phyloP scores from a whole-genome alignment of 1,140 invertebrate genomes.

The Pogonomyrmex barbatus region DNA sequence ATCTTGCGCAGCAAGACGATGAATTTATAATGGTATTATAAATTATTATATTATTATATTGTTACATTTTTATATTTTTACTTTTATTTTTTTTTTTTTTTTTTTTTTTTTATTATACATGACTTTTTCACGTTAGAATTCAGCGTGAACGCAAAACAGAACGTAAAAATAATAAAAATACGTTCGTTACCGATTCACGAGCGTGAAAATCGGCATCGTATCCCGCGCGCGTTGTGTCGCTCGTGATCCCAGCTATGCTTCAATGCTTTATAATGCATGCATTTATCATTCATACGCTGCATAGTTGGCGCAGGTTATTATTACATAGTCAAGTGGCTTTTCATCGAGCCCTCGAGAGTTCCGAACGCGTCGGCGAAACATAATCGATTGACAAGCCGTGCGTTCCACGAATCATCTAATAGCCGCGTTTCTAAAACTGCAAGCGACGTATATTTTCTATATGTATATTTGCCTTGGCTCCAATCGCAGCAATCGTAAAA shows the following conservation, averaged over 20 bases:
- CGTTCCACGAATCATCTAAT: neutral
- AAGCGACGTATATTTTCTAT: neutral
- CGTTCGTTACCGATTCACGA: neutral
- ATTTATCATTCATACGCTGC: conserved; percentile 65
- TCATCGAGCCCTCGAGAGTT: conserved; percentile 42
- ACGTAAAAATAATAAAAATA: conserved; percentile 9
- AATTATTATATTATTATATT: neutral
- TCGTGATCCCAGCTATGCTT: conserved; percentile 28
- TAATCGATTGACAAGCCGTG: conserved; percentile 9
- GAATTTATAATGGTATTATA: neutral
- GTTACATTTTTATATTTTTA: neutral
- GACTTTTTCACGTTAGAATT: neutral
- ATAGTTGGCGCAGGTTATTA: conserved; percentile 58
- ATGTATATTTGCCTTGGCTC: neutral
- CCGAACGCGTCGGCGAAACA: conserved; percentile 25
- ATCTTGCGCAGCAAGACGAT: neutral
- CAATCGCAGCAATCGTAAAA: neutral
- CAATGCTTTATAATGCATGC: conserved; percentile 41
- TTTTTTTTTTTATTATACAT: too few relatives aligned
- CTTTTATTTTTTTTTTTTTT: neutral
- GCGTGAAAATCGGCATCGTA: conserved; percentile 4
- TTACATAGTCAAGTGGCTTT: conserved; percentile 52
- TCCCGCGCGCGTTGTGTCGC: neutral
- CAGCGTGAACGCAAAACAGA: neutral
- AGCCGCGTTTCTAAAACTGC: neutral